Base-by-base conservation (phyloP, 2,113 vertebrate genomes). In the Cinclus mexicanus region DNA sequence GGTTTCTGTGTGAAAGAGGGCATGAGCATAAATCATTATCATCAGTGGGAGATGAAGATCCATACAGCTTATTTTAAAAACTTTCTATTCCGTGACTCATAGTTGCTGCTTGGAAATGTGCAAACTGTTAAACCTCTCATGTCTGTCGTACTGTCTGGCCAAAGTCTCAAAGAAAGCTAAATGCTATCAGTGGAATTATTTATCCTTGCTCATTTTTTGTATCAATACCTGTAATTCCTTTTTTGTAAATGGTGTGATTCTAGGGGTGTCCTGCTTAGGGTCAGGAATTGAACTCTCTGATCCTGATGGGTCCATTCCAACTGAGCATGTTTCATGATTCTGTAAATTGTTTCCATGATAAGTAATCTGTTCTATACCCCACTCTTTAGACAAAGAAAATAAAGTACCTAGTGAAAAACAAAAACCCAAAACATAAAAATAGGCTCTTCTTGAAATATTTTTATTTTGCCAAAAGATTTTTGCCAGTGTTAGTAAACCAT, bases 391-490 rank as follows among this genome's bases (percentile, higher is more conserved):
- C 9, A 29, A 49, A 57, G 41, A 89, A 74, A 69, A 80, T 53
- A 76, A 74, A 1, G 2, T 64, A 42, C 41, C 7, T 13, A 83
- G 11, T 59, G 21, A 21, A 44, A 35, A 79, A 72, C 41, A 63
- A n/a, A 25, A 2, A 0, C 5, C 4, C 4, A 24, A 44, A 46
- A 8, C 25, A 49, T 42, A 35, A 69, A 49, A 67, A 10, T 15
- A 7, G 5, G 13, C 41, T 85, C 87, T 94, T 86, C 8, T 46
- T 56, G 12, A 81, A 90, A 23, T 83, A 26, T 33, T 72, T 74
- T 81, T 56, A 29, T 94, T 95, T 94, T 93, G 19, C 92, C 19
- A 41, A 7, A n/a, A 84, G 44, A 47, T 39, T 90, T 83, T 94
- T 84, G 14, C 87, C 33, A 74, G 69, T 47, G 57, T 37, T 83